These are phyloP conservation scores for Cephus pulcher DNA, from an alignment of 2,888 invertebrate species.

Conservation along the genomic window DNA sequence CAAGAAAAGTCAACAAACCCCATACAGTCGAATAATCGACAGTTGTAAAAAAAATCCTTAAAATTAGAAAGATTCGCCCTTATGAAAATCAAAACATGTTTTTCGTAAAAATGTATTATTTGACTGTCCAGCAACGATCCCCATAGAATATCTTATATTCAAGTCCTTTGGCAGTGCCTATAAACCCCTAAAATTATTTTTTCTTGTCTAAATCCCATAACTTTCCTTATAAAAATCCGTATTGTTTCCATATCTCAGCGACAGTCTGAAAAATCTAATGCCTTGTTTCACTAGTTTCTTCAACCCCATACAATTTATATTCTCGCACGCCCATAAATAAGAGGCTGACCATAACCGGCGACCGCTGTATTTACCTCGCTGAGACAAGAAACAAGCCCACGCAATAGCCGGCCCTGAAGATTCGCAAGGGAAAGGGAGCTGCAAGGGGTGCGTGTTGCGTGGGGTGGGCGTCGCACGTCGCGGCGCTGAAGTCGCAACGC, in stretches of 20 bases:
- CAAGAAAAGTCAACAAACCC: not conserved
- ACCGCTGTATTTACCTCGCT: not conserved
- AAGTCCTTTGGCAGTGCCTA: not conserved
- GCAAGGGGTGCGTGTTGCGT: not conserved
- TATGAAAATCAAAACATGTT: too few species aligned
- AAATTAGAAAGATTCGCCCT: not conserved
- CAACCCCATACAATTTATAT: not conserved
- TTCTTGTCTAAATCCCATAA: not conserved
- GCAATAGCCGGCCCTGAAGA: not conserved
- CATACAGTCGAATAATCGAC: not conserved
- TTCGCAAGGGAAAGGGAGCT: not conserved
- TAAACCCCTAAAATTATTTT: not conserved
- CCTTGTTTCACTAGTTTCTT: not conserved
- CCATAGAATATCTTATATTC: not conserved
- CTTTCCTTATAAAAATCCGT: not conserved
- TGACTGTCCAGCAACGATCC: not conserved
- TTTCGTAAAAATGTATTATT: not conserved
- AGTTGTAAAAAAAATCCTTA: not conserved
- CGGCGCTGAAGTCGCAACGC: conserved; percentile 59
- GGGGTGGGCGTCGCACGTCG: conserved; percentile 37
- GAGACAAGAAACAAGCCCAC: not conserved
- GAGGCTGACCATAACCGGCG: not conserved
- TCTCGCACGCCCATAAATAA: not conserved
- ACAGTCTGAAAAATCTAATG: not conserved
- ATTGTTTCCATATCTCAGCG: not conserved